A percentile compares a stretch with the other conserved stretches of the same genome.
These are phyloP conservation scores for Maniola jurtina DNA, from an alignment of 1,140 invertebrate genomes.

Conservation along the genomic window DNA sequence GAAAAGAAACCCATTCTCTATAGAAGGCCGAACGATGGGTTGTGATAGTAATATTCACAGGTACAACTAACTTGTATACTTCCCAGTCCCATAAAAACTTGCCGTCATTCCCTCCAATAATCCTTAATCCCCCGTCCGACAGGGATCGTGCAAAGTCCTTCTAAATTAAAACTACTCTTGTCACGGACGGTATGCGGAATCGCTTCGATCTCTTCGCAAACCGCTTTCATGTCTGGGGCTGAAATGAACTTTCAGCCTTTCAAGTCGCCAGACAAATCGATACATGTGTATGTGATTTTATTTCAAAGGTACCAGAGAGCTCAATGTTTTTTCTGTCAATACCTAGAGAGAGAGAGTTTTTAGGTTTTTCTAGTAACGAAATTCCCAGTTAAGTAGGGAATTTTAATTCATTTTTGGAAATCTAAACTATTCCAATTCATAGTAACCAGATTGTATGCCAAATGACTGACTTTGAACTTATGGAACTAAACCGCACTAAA, in stretches of 20 bases:
- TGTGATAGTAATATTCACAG: too few species aligned
- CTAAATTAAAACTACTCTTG: constrained; percentile 53
- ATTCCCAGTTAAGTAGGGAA: too few species aligned
- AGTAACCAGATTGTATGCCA: too few species aligned
- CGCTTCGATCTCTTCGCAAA: constrained; percentile 5
- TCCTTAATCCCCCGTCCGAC: constrained; percentile 38
- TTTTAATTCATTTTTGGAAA: too few species aligned
- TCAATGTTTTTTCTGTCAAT: not conserved
- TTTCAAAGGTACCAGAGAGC: not conserved
- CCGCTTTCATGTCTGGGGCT: constrained; percentile 1
- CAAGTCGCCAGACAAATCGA: not conserved
- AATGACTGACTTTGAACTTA: too few species aligned
- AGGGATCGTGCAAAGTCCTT: constrained; percentile 43
- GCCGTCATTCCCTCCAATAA: not conserved
- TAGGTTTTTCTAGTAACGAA: too few species aligned
- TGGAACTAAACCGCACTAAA: too few species aligned
- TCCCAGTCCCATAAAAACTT: not conserved
- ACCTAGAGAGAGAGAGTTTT: too few species aligned
- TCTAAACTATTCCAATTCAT: too few species aligned
- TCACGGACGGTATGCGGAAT: constrained; percentile 30
- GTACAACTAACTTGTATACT: too few species aligned
- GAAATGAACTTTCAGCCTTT: constrained; percentile 1
- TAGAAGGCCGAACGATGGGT: too few species aligned
- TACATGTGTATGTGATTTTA: not conserved
- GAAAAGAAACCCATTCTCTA: too few species aligned